Base-by-base conservation (phyloP, 1,140 invertebrate genomes). In the Archegozetes longisetosus region DNA sequence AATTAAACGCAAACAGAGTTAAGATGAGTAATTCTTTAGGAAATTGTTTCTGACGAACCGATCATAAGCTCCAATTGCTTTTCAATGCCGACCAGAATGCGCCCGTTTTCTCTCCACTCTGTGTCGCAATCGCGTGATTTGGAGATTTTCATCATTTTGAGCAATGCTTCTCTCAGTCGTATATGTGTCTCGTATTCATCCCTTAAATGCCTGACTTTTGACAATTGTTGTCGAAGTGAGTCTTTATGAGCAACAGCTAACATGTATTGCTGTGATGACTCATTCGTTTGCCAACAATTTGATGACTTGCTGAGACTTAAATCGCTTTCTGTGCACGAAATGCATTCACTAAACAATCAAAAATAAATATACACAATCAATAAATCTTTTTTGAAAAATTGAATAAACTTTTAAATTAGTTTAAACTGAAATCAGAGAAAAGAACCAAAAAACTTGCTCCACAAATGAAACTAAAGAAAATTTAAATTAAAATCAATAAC, bases 171-270 rank as follows among this genome's bases (percentile, higher is more conserved):
- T 24, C 13, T 17, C 24, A 24, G 28, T 1, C 47, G 57, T 1
- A 49, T n/a, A 3, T 47, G 46, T 12, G 46, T 49, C 47, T 58
- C 57, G 25, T 58, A 58, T 46, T 58, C 40, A 20, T 58, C 47
- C 1, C 57, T 40, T 22, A 58, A 25, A 17, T 20, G n/a, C n/a
- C 6, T 4, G 22, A 58, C 57, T 29, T 58, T 49, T 12, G 9
- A 46, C 57, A 58, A 40, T 53, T 58, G 57, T n/a, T 49, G n/a
- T 28, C 47, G 46, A 26, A 58, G n/a, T 23, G 51, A 58, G 32
- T 26, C 32, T 40, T 40, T 40, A 40, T 40, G 32, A 9, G 32
- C 17, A 40, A 40, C 32, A 17, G 32, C 6, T 40, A 40, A 17
- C 17, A 40, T 40, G 32, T 40, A 40, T 17, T 40, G 6, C 17